These are phyloP conservation scores for Diplodus sargus DNA, from an alignment of 2,797 vertebrate species.

Conservation along the genomic window DNA sequence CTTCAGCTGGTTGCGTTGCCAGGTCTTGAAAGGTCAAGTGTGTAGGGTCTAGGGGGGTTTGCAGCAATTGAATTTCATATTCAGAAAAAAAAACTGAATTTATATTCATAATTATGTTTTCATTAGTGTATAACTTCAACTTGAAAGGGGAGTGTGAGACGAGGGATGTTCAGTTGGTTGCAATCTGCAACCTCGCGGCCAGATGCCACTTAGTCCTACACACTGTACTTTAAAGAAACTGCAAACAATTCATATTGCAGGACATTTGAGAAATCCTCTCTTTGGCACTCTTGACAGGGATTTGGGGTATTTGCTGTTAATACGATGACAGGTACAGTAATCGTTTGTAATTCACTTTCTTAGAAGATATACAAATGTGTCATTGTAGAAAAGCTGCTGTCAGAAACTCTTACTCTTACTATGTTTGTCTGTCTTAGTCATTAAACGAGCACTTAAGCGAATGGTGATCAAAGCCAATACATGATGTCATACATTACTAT, in stretches of 20 bases:
- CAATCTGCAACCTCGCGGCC: too few relatives aligned
- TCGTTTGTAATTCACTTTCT: neutral
- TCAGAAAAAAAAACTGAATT: too few relatives aligned
- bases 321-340: neutral
- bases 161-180: too few relatives aligned
- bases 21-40: neutral
- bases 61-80: too few relatives aligned
- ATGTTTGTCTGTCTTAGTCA: neutral
- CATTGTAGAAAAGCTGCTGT: neutral
- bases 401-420: neutral
- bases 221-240: neutral
- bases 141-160: too few relatives aligned
- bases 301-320: neutral
- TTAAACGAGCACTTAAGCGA: slow-evolving; percentile 4
- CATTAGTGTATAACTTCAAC: too few relatives aligned
- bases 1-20: neutral
- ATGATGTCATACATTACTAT: slow-evolving; percentile 47
- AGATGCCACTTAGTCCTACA: too few relatives aligned
- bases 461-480: slow-evolving; percentile 13
- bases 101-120: too few relatives aligned
- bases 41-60: too few relatives aligned
- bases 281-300: neutral
- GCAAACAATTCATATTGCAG: neutral
- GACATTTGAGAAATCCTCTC: neutral
- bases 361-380: neutral